Evolutionary conservation across 2,888 invertebrate species (phyloP).

Genomic region (Pammene aurita): DNA sequence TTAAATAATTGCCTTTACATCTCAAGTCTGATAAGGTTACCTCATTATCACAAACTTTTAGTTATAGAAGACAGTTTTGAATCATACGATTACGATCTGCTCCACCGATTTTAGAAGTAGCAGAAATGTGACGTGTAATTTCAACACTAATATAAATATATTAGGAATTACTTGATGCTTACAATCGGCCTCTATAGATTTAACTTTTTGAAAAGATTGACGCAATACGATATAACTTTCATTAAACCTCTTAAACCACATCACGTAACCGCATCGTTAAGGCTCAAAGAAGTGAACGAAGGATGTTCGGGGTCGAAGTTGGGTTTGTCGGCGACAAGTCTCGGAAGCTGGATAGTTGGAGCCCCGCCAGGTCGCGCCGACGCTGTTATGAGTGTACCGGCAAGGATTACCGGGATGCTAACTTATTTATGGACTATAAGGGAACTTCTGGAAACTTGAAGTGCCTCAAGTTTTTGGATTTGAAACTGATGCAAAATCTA

Average conservation of each 20-base stretch:
- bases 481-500: conserved; percentile 15
- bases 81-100: no score
- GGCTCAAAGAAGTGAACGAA: conserved; percentile 31
- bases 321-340: conserved; percentile 40
- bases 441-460: conserved; percentile 21
- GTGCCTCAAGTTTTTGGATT: conserved; percentile 9
- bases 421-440: conserved; percentile 35
- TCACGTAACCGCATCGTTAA: conserved; percentile 36
- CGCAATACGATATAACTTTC: background rate
- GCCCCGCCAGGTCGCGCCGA: conserved; percentile 29
- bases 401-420: conserved; percentile 33
- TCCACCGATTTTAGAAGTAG: no score
- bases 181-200: no score
- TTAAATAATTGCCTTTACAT: no score
- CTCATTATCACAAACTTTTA: no score
- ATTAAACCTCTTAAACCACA: conserved; percentile 13
- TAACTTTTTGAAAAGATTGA: background rate
- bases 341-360: conserved; percentile 28
- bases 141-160: no score
- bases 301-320: conserved; percentile 38
- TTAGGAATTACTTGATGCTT: no score
- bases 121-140: no score
- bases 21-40: no score
- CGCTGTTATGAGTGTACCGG: conserved; percentile 39
- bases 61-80: no score